Conservation (phyloP, 1,140 invertebrate genomes). For the Brachionus plicatilis region DNA sequence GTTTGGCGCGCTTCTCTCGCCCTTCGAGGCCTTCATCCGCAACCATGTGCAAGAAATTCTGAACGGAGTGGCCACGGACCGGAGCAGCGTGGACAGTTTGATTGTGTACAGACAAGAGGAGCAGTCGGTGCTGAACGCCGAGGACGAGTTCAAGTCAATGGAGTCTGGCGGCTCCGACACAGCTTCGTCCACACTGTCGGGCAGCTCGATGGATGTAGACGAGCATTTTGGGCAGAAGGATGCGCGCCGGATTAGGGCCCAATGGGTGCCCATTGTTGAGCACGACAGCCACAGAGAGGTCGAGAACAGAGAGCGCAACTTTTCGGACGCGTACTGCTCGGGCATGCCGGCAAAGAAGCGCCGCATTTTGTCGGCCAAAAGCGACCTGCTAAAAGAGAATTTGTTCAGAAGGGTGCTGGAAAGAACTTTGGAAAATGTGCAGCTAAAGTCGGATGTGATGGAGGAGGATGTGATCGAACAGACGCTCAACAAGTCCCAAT, state of each 20-base stretch:
- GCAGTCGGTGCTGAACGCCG: background rate
- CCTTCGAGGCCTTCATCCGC: conserved; percentile 3
- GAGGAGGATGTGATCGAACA: background rate
- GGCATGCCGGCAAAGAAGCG: conserved; percentile 70
- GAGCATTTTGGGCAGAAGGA: background rate
- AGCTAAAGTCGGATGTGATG: background rate
- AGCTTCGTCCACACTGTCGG: background rate
- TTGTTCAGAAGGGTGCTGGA: conserved; percentile 1
- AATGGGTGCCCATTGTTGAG: conserved; percentile 66
- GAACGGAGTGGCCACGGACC: background rate
- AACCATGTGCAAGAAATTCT: conserved; percentile 21
- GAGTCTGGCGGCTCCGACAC: background rate
- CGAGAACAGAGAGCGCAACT: conserved; percentile 51
- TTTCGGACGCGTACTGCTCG: conserved; percentile 75
- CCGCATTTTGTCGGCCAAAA: background rate
- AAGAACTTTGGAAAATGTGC: background rate
- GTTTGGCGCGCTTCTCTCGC: background rate
- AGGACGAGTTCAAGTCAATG: background rate
- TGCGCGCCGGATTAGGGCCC: background rate
- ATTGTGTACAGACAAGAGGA: background rate
- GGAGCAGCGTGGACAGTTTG: background rate
- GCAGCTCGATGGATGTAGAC: conserved; percentile 7
- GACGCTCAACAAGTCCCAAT: background rate
- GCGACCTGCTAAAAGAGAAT: background rate
- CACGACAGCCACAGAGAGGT: conserved; percentile 57